Percentiles rank a stretch among this genome's conserved stretches.
phyloP scores from a whole-genome alignment of 2,797 vertebrate species.

The Mormyrops attenuatus region DNA sequence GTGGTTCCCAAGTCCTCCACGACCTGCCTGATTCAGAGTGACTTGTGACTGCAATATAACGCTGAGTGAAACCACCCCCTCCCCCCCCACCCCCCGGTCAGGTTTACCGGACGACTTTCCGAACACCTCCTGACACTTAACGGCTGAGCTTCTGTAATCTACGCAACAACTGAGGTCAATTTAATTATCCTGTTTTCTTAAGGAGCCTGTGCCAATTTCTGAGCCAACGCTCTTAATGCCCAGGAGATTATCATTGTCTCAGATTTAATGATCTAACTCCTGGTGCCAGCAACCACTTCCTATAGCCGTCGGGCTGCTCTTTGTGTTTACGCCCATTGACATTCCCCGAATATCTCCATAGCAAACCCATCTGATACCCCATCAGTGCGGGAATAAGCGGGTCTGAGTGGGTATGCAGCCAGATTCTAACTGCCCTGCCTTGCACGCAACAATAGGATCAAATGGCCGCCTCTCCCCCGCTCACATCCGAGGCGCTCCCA shows the following conservation, averaged over 20 bases:
- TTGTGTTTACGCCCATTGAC: background rate
- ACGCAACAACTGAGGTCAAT: constrained; percentile 71
- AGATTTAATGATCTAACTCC: constrained; percentile 78
- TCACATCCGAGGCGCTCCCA: background rate
- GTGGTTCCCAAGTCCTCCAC: background rate
- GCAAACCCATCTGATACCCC: background rate
- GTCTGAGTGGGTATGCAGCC: background rate
- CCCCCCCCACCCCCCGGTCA: background rate
- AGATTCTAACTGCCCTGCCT: background rate
- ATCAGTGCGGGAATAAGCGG: background rate
- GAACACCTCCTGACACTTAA: constrained; percentile 43
- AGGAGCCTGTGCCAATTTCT: constrained; percentile 70
- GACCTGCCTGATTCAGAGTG: background rate
- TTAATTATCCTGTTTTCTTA: constrained; percentile 79
- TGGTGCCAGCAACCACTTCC: constrained; percentile 55
- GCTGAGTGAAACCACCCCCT: background rate
- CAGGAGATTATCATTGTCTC: constrained; percentile 73
- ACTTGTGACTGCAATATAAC: background rate
- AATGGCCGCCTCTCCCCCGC: background rate
- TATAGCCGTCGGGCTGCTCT: constrained; percentile 24
- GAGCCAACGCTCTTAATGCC: constrained; percentile 71
- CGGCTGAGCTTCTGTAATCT: constrained; percentile 64
- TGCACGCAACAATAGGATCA: background rate
- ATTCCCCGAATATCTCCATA: background rate
- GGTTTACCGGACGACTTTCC: background rate